Percentiles rank a stretch among this genome's conserved stretches.
phyloP scores from a whole-genome alignment of 2,888 invertebrate species.

The Schizotus pectinicornis region DNA sequence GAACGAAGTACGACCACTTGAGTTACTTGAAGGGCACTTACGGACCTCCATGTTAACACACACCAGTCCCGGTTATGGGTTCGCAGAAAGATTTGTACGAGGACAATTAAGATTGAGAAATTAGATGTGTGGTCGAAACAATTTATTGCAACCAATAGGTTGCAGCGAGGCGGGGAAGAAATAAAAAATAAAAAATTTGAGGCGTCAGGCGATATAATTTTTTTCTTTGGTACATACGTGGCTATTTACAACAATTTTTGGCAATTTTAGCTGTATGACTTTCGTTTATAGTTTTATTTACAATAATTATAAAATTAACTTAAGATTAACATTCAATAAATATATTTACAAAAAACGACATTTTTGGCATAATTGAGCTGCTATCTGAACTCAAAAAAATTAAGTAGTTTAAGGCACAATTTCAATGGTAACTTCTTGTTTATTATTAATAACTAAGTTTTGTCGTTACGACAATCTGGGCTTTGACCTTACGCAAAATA shows the following conservation, averaged over 20 bases:
- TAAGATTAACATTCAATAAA: slow-evolving; percentile 3
- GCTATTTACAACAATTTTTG: slow-evolving; percentile 28
- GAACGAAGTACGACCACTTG: slow-evolving; percentile 26
- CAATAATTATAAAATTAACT: slow-evolving; percentile 6
- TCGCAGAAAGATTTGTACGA: slow-evolving; percentile 20
- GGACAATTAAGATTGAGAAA: too few species aligned
- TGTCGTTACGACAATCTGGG: too few species aligned
- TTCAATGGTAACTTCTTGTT: too few species aligned
- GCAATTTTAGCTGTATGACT: slow-evolving; percentile 29
- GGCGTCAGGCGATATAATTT: too few species aligned
- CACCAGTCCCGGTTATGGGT: slow-evolving; percentile 1
- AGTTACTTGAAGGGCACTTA: slow-evolving; percentile 20
- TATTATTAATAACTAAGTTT: too few species aligned
- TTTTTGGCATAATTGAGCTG: too few species aligned
- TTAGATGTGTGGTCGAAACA: neutral
- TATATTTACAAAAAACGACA: neutral
- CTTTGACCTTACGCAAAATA: too few species aligned
- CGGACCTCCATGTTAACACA: slow-evolving; percentile 12
- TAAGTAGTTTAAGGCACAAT: too few species aligned
- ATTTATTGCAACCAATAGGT: too few species aligned
- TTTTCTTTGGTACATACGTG: neutral
- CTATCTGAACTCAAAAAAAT: too few species aligned
- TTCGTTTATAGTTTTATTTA: slow-evolving; percentile 2
- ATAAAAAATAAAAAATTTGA: too few species aligned
- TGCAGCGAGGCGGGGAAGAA: too few species aligned